Conservation (phyloP, 1,140 invertebrate species). For the Ostrea denselamellosa region DNA sequence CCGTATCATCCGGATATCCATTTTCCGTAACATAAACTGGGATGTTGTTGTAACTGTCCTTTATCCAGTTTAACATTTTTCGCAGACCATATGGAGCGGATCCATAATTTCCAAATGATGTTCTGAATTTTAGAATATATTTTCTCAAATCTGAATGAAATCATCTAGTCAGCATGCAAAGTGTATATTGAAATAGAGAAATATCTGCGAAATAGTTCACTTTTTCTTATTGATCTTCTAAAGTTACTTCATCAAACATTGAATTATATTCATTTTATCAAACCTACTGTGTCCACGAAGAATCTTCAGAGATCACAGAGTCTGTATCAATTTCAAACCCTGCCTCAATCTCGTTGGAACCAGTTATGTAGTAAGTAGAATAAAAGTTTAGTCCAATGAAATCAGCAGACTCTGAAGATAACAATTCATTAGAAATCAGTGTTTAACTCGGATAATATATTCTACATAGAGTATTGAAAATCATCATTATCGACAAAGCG, state of each 20-base stretch:
- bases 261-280: not conserved
- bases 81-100: conserved; percentile 84
- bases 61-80: conserved; percentile 84
- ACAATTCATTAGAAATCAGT: not conserved
- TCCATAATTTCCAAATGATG: conserved; percentile 47
- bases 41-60: conserved; percentile 82
- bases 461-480: not conserved
- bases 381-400: conserved; percentile 76
- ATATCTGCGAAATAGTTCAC: not conserved
- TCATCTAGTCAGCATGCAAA: not conserved
- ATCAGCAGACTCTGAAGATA: conserved; percentile 70
- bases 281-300: conserved; percentile 31
- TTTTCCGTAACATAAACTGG: conserved; percentile 86
- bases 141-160: not conserved
- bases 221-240: not conserved
- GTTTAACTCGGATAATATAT: too few species aligned
- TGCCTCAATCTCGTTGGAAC: not conserved
- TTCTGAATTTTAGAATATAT: conserved; percentile 41
- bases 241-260: too few species aligned
- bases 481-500: not conserved
- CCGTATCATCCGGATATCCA: conserved; percentile 81
- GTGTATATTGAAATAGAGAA: too few species aligned
- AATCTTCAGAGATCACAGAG: not conserved
- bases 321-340: conserved; percentile 25
- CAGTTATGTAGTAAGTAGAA: conserved; percentile 50